These are phyloP conservation scores for Drosophila picticornis DNA, from an alignment of 2,888 invertebrate species.

Conservation along the genomic window DNA sequence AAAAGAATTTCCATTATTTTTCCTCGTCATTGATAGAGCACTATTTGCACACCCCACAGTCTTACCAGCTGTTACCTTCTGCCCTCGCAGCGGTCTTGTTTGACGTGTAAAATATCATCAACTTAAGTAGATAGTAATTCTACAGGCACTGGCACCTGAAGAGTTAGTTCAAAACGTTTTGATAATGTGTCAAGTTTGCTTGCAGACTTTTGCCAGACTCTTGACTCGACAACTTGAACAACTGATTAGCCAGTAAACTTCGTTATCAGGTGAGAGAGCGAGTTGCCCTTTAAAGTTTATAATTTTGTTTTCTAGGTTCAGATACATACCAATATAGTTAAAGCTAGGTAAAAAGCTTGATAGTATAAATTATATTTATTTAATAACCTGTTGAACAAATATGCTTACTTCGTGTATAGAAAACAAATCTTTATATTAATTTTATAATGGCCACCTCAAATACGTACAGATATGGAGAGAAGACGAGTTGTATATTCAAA, in stretches of 20 bases:
- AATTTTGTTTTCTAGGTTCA: neutral
- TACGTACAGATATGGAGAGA: no score
- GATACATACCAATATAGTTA: neutral
- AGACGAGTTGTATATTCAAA: conserved; percentile 7
- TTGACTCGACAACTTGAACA: conserved; percentile 40
- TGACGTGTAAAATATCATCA: conserved; percentile 69
- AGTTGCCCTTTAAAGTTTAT: neutral
- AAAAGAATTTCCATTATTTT: conserved; percentile 73
- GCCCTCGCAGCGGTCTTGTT: conserved; percentile 12
- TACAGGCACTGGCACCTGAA: neutral
- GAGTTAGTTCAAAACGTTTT: conserved; percentile 44
- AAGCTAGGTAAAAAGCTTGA: neutral
- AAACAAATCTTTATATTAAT: neutral
- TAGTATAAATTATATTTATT: neutral
- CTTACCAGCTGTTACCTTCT: conserved; percentile 29
- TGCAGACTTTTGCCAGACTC: conserved; percentile 24
- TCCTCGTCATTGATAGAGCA: conserved; percentile 56
- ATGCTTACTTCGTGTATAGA: neutral
- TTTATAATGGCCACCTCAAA: no score
- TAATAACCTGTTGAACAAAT: neutral
- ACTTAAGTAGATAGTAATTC: conserved; percentile 59
- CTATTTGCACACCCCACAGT: neutral
- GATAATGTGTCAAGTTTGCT: conserved; percentile 61
- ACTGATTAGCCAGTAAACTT: conserved; percentile 50
- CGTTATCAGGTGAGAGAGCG: neutral